Evolutionary conservation across 2,113 vertebrate species (phyloP).

Genomic region (Seriola aureovittata): DNA sequence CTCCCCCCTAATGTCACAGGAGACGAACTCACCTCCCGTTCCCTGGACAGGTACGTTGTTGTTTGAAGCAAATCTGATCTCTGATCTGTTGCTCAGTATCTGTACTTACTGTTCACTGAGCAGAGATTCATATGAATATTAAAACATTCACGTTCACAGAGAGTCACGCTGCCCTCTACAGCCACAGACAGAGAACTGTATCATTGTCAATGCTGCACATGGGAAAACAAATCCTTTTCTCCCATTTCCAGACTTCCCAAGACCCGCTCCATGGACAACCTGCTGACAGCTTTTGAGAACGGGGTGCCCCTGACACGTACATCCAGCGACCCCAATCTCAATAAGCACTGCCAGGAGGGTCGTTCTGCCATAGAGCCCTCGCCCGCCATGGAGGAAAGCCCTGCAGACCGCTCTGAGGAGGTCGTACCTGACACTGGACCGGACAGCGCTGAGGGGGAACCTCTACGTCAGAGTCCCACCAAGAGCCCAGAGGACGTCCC

Average conservation of each 20-base stretch:
- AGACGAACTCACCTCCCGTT: constrained; percentile 92
- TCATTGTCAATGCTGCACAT: neutral
- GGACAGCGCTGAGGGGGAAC: constrained; percentile 44
- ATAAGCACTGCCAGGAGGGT: constrained; percentile 95
- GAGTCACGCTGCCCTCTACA: constrained; percentile 65
- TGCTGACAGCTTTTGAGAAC: constrained; percentile 93
- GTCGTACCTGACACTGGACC: constrained; percentile 24
- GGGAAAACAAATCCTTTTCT: neutral
- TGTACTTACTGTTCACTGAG: neutral
- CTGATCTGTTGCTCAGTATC: neutral
- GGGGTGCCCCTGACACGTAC: constrained; percentile 92
- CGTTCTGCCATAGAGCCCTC: constrained; percentile 85
- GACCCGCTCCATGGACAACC: constrained; percentile 97
- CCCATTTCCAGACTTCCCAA: constrained; percentile 91
- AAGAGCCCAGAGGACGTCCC: constrained; percentile 43
- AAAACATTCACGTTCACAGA: neutral
- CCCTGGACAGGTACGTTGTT: constrained; percentile 90
- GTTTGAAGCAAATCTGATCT: neutral
- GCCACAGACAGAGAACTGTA: constrained; percentile 18
- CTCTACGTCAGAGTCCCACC: constrained; percentile 44
- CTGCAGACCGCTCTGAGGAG: constrained; percentile 67
- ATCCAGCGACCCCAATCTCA: constrained; percentile 98
- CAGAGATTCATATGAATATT: neutral
- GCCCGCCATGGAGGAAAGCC: constrained; percentile 65
- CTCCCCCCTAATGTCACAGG: constrained; percentile 87